phyloP scores from a whole-genome alignment of 1,140 invertebrate species.

The Acromyrmex heyeri region DNA sequence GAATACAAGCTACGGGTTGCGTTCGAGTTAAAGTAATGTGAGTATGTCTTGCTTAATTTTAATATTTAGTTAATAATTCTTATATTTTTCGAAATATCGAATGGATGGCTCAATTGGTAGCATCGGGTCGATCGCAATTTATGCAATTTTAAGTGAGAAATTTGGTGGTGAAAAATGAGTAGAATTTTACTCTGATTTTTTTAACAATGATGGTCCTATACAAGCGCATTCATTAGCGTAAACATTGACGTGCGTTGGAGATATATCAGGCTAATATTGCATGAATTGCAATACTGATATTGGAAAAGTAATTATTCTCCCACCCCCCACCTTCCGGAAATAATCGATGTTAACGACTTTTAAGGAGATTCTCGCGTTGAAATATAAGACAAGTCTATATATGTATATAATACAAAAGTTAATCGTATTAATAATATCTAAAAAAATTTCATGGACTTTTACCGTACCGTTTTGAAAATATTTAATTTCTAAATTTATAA shows the following conservation, averaged over 20 bases:
- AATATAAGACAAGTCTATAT: no score
- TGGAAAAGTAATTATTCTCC: neutral
- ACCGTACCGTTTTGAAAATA: no score
- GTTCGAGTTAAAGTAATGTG: neutral
- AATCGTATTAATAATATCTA: no score
- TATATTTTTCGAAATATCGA: constrained; percentile 2
- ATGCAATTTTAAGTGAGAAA: neutral
- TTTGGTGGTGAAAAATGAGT: neutral
- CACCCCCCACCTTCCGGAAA: neutral
- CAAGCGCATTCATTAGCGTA: no score
- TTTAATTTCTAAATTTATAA: no score
- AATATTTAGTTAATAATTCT: constrained; percentile 17
- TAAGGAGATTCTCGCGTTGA: no score
- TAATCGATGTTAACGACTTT: neutral
- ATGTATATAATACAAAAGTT: no score
- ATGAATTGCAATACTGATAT: no score
- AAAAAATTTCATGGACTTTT: no score
- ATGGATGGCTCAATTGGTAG: constrained; percentile 10
- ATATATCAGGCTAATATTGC: no score
- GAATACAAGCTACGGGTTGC: neutral
- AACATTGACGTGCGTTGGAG: no score
- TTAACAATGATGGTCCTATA: no score
- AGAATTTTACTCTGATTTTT: neutral
- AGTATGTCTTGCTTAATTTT: constrained; percentile 1
- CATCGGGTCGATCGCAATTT: neutral